Evolutionary conservation across 2,888 invertebrate species (phyloP).

Genomic region (Protophormia terraenovae): DNA sequence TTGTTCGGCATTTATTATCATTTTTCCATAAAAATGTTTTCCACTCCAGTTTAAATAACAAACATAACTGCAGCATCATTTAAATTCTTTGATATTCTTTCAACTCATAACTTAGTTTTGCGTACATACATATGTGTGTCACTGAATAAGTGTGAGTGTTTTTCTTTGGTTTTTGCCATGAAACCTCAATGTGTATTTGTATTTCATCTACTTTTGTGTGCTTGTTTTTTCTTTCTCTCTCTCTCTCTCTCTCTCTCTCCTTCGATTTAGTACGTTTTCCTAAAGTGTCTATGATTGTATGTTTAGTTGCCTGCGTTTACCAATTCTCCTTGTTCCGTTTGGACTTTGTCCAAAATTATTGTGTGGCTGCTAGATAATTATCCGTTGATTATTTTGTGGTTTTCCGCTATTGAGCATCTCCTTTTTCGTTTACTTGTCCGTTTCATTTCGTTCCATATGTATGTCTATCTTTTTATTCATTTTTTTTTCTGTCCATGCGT

Average conservation of each 20-base stretch:
- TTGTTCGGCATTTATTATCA: conserved; percentile 34
- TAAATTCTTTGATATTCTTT: conserved; percentile 54
- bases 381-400: conserved; percentile 80
- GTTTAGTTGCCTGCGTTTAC: conserved; percentile 39
- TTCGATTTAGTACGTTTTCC: background rate
- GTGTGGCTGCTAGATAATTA: conserved; percentile 77
- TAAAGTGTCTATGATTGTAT: conserved; percentile 37
- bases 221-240: background rate
- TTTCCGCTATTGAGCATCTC: conserved; percentile 75
- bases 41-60: conserved; percentile 32
- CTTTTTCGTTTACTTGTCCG: conserved; percentile 68
- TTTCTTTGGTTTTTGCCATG: background rate
- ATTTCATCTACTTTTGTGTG: conserved; percentile 37
- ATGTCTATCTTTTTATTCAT: background rate
- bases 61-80: conserved; percentile 28
- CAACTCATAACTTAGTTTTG: conserved; percentile 47
- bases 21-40: conserved; percentile 35
- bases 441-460: background rate
- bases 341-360: conserved; percentile 67
- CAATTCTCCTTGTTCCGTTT: conserved; percentile 55
- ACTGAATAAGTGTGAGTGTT: background rate
- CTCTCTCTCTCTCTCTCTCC: too few species aligned
- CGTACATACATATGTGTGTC: background rate
- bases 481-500: conserved; percentile 2
- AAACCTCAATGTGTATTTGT: conserved; percentile 38